A percentile compares a stretch with the other conserved stretches of the same genome.
phyloP scores from a whole-genome alignment of 2,797 vertebrate species.

The Karalla daura region DNA sequence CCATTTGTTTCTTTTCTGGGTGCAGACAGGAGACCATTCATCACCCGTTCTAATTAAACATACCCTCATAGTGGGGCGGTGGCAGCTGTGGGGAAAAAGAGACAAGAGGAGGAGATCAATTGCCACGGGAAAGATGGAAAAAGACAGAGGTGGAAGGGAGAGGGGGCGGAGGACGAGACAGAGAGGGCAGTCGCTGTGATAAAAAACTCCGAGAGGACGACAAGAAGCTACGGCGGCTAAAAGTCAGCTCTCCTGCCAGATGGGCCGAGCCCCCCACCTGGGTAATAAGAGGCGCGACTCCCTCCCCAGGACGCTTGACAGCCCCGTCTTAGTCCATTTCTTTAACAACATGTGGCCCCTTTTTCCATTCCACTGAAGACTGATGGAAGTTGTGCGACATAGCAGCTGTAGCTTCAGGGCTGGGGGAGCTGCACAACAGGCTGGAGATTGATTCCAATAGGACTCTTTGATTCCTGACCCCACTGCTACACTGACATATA shows the following conservation, averaged over 20 bases:
- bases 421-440: constrained; percentile 26
- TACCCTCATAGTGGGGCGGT: constrained; percentile 52
- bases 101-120: constrained; percentile 70
- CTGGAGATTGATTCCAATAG: constrained; percentile 40
- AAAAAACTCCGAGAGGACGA: constrained; percentile 36
- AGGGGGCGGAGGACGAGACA: constrained; percentile 8
- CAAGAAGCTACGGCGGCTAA: constrained; percentile 48
- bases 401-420: constrained; percentile 28
- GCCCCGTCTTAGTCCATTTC: constrained; percentile 62
- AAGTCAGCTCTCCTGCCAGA: constrained; percentile 57
- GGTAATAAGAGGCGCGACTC: constrained; percentile 63
- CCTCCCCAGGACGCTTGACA: constrained; percentile 59
- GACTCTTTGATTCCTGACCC: constrained; percentile 47
- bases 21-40: constrained; percentile 67
- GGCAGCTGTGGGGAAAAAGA: constrained; percentile 61
- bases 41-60: constrained; percentile 77
- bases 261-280: constrained; percentile 51
- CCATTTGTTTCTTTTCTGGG: constrained; percentile 55
- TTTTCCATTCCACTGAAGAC: constrained; percentile 62
- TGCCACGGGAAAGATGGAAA: constrained; percentile 56
- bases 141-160: constrained; percentile 44
- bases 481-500: constrained; percentile 35
- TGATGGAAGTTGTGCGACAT: constrained; percentile 55
- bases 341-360: constrained; percentile 67
- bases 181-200: constrained; percentile 44